Percentiles rank a stretch among this genome's conserved stretches.
Evolutionary conservation across 2,113 vertebrate genomes (phyloP).

Genomic region (Phrynosoma platyrhinos): DNA sequence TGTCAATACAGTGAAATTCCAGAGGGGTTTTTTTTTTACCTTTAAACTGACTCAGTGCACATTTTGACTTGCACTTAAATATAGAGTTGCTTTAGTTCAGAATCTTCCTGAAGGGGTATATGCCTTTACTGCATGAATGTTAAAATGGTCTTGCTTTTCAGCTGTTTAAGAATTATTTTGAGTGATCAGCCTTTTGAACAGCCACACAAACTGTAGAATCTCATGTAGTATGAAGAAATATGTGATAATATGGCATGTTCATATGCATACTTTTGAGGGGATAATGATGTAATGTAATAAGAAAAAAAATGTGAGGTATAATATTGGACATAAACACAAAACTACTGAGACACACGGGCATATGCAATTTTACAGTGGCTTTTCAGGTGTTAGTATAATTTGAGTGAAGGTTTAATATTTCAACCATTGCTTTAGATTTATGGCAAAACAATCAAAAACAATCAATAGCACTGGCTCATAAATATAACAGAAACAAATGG

Average conservation of each 20-base stretch:
- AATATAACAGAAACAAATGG: slow-evolving; percentile 3
- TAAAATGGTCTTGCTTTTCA: not conserved
- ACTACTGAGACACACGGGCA: not conserved
- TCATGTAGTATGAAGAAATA: not conserved
- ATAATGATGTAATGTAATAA: not conserved
- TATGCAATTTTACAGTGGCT: not conserved
- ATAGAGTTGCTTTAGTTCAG: not conserved
- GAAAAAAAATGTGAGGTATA: not conserved
- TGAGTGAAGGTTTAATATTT: slow-evolving; percentile 24
- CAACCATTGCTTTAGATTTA: not conserved
- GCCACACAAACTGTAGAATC: not conserved
- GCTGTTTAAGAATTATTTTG: not conserved
- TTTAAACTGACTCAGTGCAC: not conserved
- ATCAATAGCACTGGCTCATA: slow-evolving; percentile 7
- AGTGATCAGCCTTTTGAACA: not conserved
- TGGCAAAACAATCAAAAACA: slow-evolving; percentile 5
- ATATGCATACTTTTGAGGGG: not conserved
- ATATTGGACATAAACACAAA: slow-evolving; percentile 4
- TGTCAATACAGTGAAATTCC: too few relatives aligned
- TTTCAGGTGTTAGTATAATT: slow-evolving; percentile 21
- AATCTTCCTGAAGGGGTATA: not conserved
- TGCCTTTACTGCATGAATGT: not conserved
- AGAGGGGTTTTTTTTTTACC: too few relatives aligned
- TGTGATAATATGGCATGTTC: not conserved
- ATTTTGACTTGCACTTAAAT: not conserved